Evolutionary conservation across 2,888 invertebrate species (phyloP), one percentile per base, ranked within the genome.

Genomic region (Ophion ellenae): DNA sequence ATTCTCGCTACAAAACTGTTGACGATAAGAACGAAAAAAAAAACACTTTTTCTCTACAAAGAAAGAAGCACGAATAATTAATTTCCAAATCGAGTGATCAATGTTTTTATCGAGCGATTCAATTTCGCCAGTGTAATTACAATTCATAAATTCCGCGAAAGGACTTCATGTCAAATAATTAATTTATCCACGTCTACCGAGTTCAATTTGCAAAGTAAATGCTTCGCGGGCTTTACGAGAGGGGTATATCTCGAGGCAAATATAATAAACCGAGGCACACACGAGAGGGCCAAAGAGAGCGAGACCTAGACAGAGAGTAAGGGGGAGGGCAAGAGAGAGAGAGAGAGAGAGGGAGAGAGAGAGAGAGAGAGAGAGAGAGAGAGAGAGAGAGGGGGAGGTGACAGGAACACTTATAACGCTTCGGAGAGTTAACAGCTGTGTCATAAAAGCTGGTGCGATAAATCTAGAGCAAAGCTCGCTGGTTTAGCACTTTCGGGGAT

Each of bases 401-500:
- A 66, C 81, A 45, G 63, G 59, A 77, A 81, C 67, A 74, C 70
- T 81, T 74, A 81, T 69, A 78, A 78, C 77, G 61, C 81, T 45
- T 75, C 70, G 74, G 77, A 45, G 81, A 81, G 73, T 81, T 78
- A 78, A 85, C 81, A 74, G 81, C 84, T 78, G 77, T 36, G 77
- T 81, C 84, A 67, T 85, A 81, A 85, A 85, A 85, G 73, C 81
- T 71, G 20, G 63, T 45, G 64, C 77, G 81, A 85, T 85, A 85
- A 85, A 85, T 85, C 76, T 64, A 14, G 11, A 59, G 67, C 40
- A 32, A 77, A 85, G 69, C 47, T 14, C 45, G 53, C 81, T 73
- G 76, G 77, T 77, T 73, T 77, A 71, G 74, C 81, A 63, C 78
- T 81, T 85, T 73, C 70, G 79, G 53, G 81, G 20, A 64, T 74